These are phyloP conservation scores for Sebastiscus tertius DNA, from an alignment of 2,797 vertebrate genomes.

Conservation along the genomic window DNA sequence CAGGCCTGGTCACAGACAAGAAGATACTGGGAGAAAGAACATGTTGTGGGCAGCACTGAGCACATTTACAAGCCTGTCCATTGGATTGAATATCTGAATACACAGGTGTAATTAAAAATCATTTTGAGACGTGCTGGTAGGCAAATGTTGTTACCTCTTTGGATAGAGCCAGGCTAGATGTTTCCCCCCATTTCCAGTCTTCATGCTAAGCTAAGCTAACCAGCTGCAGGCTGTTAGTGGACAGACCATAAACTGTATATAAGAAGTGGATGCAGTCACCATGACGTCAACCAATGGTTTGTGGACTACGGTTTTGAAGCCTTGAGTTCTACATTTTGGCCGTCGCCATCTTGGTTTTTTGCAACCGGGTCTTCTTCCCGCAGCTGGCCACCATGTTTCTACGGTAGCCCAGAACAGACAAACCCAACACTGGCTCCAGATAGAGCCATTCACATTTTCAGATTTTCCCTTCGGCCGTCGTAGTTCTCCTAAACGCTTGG, in stretches of 20 bases:
- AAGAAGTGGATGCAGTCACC: background rate
- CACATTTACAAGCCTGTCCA: background rate
- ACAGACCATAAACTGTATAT: background rate
- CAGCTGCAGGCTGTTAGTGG: background rate
- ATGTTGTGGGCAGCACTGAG: background rate
- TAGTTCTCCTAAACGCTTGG: background rate
- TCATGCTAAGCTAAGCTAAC: background rate
- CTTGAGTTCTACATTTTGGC: background rate
- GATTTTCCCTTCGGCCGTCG: background rate
- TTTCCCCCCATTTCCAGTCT: background rate
- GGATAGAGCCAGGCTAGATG: background rate
- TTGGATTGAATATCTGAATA: background rate
- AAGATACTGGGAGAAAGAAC: background rate
- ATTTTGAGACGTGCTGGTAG: background rate
- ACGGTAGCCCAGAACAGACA: background rate
- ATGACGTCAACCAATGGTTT: background rate
- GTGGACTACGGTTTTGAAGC: background rate
- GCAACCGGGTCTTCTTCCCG: background rate
- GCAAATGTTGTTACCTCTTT: background rate
- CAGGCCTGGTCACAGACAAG: slow-evolving; percentile 9
- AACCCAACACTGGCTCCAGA: background rate
- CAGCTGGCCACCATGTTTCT: background rate
- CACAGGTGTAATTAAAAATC: background rate
- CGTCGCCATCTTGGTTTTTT: background rate
- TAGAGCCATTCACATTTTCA: background rate